Conservation (phyloP, 2,888 invertebrate genomes). For the Carpatolechia fugitivella region DNA sequence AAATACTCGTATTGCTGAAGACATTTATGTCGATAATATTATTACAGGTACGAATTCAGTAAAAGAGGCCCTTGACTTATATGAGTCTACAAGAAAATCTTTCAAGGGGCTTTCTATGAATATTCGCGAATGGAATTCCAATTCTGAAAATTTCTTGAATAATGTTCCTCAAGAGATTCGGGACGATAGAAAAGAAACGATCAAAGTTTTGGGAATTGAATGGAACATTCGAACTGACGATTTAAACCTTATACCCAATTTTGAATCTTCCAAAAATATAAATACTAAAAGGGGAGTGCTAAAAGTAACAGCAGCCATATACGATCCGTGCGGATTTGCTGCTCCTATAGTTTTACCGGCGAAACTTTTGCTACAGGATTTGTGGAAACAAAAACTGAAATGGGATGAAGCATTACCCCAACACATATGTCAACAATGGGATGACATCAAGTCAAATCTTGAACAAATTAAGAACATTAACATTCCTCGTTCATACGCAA, state of each 20-base stretch:
- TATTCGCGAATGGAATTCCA: slow-evolving; percentile 1
- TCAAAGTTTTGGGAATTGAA: not conserved
- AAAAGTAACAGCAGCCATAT: slow-evolving; percentile 15
- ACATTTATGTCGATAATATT: slow-evolving; percentile 13
- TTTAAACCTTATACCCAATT: not conserved
- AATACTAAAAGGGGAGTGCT: slow-evolving; percentile 13
- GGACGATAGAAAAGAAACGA: not conserved
- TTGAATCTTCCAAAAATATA: not conserved
- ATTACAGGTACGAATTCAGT: no score
- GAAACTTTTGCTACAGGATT: slow-evolving; percentile 17
- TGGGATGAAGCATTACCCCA: slow-evolving; percentile 16
- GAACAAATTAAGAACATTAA: not conserved
- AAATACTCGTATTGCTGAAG: not conserved
- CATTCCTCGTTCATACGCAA: not conserved
- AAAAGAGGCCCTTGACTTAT: no score
- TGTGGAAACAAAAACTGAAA: slow-evolving; percentile 12
- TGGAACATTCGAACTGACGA: not conserved
- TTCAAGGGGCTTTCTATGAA: slow-evolving; percentile 13
- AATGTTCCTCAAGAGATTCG: not conserved
- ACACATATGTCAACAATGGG: not conserved
- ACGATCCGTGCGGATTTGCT: slow-evolving; percentile 22
- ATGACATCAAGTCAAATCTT: not conserved
- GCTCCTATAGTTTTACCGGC: slow-evolving; percentile 12
- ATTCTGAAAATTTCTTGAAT: slow-evolving; percentile 5
- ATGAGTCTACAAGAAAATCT: not conserved